Conservation (phyloP, 1,140 invertebrate species). For the Wiebesia pumilae region DNA sequence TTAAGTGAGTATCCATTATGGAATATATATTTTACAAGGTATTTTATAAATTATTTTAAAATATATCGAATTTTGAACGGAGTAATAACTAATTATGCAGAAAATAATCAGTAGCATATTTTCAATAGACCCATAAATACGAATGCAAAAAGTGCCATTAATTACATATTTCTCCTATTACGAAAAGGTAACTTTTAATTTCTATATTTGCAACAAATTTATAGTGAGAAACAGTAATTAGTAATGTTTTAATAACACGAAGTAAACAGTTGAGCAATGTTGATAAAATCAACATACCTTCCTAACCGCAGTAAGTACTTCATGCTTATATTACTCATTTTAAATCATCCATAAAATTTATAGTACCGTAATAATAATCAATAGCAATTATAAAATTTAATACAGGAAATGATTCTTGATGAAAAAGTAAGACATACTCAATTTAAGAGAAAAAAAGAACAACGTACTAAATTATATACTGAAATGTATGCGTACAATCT, state of each 20-base stretch:
- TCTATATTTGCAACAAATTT: no score
- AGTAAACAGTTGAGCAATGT: conserved; percentile 4
- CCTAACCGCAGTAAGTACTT: background rate
- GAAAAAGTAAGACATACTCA: background rate
- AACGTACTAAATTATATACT: background rate
- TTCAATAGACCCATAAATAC: no score
- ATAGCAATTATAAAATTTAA: conserved; percentile 21
- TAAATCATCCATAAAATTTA: conserved; percentile 16
- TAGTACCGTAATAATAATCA: conserved; percentile 14
- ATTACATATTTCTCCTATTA: no score
- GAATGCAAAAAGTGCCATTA: no score
- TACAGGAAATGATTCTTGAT: background rate
- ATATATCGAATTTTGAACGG: no score
- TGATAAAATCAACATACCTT: conserved; percentile 16
- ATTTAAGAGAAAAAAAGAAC: background rate
- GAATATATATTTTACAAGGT: no score
- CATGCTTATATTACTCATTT: conserved; percentile 13
- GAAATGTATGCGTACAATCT: background rate
- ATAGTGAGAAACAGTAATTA: no score
- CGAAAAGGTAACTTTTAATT: no score
- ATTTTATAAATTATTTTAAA: no score
- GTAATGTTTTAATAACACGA: background rate
- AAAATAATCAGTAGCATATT: no score
- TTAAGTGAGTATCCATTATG: no score
- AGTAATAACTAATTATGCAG: no score